Percentiles rank a stretch among this genome's conserved stretches.
These are phyloP conservation scores for Anguilla obscura DNA, from an alignment of 2,797 vertebrate species.

Conservation along the genomic window DNA sequence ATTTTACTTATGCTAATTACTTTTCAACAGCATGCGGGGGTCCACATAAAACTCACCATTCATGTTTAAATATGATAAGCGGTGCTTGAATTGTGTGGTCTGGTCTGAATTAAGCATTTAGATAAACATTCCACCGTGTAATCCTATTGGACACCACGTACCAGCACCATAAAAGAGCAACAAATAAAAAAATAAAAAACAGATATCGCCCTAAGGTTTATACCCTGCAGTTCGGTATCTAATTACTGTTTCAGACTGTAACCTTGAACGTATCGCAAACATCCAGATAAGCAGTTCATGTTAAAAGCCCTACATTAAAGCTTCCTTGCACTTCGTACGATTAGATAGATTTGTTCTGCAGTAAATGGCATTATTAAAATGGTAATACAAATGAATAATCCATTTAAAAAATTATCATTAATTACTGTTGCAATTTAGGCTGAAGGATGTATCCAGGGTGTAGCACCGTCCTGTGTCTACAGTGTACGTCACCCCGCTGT, in stretches of 20 bases:
- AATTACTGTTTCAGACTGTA: constrained; percentile 52
- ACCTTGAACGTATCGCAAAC: constrained; percentile 70
- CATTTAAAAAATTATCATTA: neutral
- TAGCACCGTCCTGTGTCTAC: neutral
- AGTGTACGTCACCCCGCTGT: constrained; percentile 18
- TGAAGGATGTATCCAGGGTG: neutral
- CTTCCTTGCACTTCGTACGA: constrained; percentile 61
- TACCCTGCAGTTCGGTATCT: neutral
- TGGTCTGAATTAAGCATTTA: neutral
- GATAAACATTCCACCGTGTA: neutral
- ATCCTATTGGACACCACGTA: neutral
- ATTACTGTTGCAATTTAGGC: neutral
- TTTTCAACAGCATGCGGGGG: neutral
- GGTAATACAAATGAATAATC: neutral
- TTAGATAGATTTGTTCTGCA: constrained; percentile 49
- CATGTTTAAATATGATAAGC: neutral
- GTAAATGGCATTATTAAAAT: neutral
- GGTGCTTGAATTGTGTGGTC: constrained; percentile 1
- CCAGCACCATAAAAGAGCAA: neutral
- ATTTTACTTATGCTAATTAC: neutral
- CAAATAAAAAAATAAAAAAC: neutral
- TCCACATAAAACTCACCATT: neutral
- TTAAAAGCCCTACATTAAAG: constrained; percentile 64
- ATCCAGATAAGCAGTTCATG: constrained; percentile 61
- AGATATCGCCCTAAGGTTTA: neutral